Conservation (phyloP, 2,888 invertebrate species). For the Drosophila mettleri region DNA sequence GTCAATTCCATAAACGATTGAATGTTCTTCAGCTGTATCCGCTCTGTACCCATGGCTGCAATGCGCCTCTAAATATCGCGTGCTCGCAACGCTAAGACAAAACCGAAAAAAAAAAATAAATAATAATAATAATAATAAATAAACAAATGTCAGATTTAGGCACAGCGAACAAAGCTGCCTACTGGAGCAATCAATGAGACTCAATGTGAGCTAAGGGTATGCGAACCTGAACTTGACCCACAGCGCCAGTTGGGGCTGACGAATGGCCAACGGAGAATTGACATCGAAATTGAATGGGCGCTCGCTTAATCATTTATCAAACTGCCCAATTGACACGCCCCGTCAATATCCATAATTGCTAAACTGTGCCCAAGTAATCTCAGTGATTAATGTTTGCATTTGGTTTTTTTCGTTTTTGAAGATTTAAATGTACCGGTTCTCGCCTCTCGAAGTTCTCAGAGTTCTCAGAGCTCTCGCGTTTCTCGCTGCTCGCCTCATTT, state of each 20-base stretch:
- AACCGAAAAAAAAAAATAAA: background rate
- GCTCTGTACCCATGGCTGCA: slow-evolving; percentile 11
- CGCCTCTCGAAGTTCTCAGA: slow-evolving; percentile 1
- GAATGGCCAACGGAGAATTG: slow-evolving; percentile 27
- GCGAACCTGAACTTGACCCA: slow-evolving; percentile 31
- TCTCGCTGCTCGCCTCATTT: slow-evolving; percentile 49
- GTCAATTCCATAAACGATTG: slow-evolving; percentile 31
- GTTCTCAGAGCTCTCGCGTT: slow-evolving; percentile 19
- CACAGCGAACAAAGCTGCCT: slow-evolving; percentile 2
- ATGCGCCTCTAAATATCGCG: background rate
- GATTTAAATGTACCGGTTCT: slow-evolving; percentile 44
- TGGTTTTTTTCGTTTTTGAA: slow-evolving; percentile 2
- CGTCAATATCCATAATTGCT: slow-evolving; percentile 72
- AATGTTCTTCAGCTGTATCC: slow-evolving; percentile 22
- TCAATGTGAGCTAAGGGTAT: background rate
- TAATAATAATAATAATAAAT: background rate
- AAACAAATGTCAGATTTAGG: background rate
- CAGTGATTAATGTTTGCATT: slow-evolving; percentile 66
- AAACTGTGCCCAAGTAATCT: slow-evolving; percentile 60
- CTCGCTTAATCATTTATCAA: slow-evolving; percentile 65
- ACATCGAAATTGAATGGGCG: slow-evolving; percentile 21
- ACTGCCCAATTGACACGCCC: slow-evolving; percentile 65
- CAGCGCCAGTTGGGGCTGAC: slow-evolving; percentile 20
- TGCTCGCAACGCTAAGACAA: background rate
- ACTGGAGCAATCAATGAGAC: background rate